Evolutionary conservation across 2,888 invertebrate species (phyloP), one percentile per base, ranked within the genome.

Genomic region (Norana najaformis): DNA sequence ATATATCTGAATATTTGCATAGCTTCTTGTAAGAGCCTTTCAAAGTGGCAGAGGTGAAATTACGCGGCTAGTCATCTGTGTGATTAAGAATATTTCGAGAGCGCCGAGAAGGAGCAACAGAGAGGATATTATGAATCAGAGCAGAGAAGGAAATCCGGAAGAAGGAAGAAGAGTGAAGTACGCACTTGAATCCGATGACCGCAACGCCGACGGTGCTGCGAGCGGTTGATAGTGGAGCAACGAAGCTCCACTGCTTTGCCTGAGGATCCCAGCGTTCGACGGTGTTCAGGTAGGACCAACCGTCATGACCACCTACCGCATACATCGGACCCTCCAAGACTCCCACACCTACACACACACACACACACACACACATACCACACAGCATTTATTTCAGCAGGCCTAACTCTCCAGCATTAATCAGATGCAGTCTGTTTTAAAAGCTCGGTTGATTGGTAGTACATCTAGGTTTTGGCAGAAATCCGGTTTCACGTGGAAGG

Each of bases 301-400:
- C 98, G 95, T 98, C 98, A 94, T 98, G 98, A 0, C 98, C 98
- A 2, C 98, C 98, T 5, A 98, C 97, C 0, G 98, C 98, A 95
- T 98, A 98, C 91, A 98, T 96, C 0, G 98, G 97, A 0, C 97
- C 97, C 93, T 96, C 96, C 90, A 96, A n/a, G 18, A 38, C 89
- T 23, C 88, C 39, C 20, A 88, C 88, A 88, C 88, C 88, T 88
- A 85, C 34, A 85, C 16, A 20, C 16, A 85, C 36, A n/a, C n/a
- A n/a, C n/a, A n/a, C n/a, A 38, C 89, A 16, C 88, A 30, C 20
- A 88, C 88, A 88, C 88, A 38, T 88, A 69, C 69, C 69, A 69
- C 69, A n/a, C 30, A 69, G n/a, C 69, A n/a, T 69, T 69, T n/a
- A 5, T n/a, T 6, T n/a, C 20, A 2, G 47, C 47, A 47, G 23